These are phyloP conservation scores for Ateles fusciceps DNA, from an alignment of 2,797 vertebrate genomes.

Conservation along the genomic window DNA sequence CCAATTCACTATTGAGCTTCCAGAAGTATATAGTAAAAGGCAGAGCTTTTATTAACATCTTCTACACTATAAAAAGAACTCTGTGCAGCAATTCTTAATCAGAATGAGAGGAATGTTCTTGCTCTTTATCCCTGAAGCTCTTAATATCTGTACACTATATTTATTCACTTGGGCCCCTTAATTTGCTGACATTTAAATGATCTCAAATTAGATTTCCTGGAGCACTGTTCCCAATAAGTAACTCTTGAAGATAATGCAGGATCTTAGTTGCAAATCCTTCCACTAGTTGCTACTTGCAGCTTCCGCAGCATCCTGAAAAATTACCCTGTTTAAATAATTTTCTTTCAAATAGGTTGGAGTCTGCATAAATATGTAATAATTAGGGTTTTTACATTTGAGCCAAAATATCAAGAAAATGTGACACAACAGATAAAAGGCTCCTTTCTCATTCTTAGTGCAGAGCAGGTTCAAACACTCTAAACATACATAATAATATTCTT, in stretches of 20 bases:
- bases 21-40: conserved; percentile 25
- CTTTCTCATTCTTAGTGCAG: background rate
- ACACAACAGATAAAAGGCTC: conserved; percentile 3
- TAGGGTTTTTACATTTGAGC: conserved; percentile 17
- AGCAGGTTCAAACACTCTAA: background rate
- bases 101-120: conserved; percentile 61
- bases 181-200: conserved; percentile 69
- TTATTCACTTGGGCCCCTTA: conserved; percentile 57
- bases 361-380: conserved; percentile 21
- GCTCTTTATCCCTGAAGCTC: conserved; percentile 47
- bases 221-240: conserved; percentile 69
- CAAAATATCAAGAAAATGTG: conserved; percentile 5
- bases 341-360: background rate
- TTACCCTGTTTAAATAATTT: conserved; percentile 41
- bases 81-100: conserved; percentile 56
- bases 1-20: background rate
- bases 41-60: conserved; percentile 45
- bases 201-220: conserved; percentile 70
- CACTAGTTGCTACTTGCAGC: conserved; percentile 14
- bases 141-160: conserved; percentile 66
- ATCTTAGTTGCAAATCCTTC: conserved; percentile 49
- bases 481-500: background rate
- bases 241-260: conserved; percentile 55
- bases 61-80: conserved; percentile 18
- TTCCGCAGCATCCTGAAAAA: conserved; percentile 44